Evolutionary conservation across 2,888 invertebrate species (phyloP), one percentile per base, ranked within the genome.

Genomic region (Conistra vaccinii): DNA sequence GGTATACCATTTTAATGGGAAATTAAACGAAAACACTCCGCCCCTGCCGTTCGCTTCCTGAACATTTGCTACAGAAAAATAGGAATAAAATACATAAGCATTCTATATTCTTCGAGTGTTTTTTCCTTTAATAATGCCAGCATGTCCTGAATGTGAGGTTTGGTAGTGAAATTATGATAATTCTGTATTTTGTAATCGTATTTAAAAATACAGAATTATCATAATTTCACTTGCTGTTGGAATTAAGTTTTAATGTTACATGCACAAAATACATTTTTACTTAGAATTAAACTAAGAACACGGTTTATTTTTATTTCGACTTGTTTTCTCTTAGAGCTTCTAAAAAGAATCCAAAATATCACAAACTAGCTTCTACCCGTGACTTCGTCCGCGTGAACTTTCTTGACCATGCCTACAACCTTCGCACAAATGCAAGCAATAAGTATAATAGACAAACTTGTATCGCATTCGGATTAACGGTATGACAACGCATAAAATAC

Each of bases 11-110:
- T 94, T 95, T 88, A 90, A 91, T 90, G 91, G 92, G 92, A 95
- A 95, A 95, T 95, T 92, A 94, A 95, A 95, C 86, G 95, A 95
- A 95, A 95, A 95, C 95, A 95, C 93, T 92, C 89, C 90, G 84
- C 87, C 89, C 86, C 85, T 84, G 88, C 86, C 88, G 88, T 89
- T 88, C 84, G 85, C 76, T 85, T 84, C 86, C 83, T 76, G 73
- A 71, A 85, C 76, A 76, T 79, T 86, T 76, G 86, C 79, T 67
- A 86, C 81, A 76, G 80, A 87, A 90, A 90, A 89, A 90, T 85
- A 86, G 80, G 83, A 80, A 80, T 83, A 74, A 73, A 76, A 78
- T 80, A 85, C 73, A 78, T 78, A 76, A 78, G 62, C 57, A 20
- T 76, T 73, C 32, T 68, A 76, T 68, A 81, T 58, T 81, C 42